These are phyloP conservation scores for Mythimna impura DNA, from an alignment of 2,888 invertebrate genomes.

Conservation along the genomic window DNA sequence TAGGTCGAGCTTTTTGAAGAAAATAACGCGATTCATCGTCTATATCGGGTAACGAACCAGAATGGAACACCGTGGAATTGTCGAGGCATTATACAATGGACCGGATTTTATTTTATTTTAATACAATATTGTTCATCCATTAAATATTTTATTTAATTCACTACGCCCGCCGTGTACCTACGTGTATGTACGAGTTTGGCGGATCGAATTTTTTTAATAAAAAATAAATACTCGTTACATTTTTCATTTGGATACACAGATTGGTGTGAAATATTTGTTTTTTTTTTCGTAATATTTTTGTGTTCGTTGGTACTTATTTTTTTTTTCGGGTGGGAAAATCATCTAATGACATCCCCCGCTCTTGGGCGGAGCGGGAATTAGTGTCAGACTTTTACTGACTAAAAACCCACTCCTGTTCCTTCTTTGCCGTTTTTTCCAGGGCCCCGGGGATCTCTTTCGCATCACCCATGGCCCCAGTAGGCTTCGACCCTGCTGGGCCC, in stretches of 20 bases:
- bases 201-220: slow-evolving; percentile 14
- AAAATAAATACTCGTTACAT: slow-evolving; percentile 40
- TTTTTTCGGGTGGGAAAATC: too few relatives aligned
- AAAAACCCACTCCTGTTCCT: too few relatives aligned
- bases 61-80: slow-evolving; percentile 48
- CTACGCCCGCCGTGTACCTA: slow-evolving; percentile 2
- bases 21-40: slow-evolving; percentile 50
- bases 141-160: slow-evolving; percentile 32
- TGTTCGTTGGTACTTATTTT: too few relatives aligned
- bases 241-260: slow-evolving; percentile 25
- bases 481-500: too few relatives aligned
- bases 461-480: too few relatives aligned
- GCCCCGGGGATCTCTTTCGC: too few relatives aligned
- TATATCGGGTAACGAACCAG: slow-evolving; percentile 55
- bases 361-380: too few relatives aligned
- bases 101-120: slow-evolving; percentile 49
- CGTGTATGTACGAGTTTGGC: too few relatives aligned
- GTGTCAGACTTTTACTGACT: too few relatives aligned
- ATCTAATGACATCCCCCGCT: too few relatives aligned
- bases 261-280: slow-evolving; percentile 7
- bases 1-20: slow-evolving; percentile 40
- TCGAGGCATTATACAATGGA: slow-evolving; percentile 35
- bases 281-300: neutral
- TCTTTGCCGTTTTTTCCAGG: too few relatives aligned
- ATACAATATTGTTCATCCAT: slow-evolving; percentile 32